These are phyloP conservation scores for Asbolus verrucosus DNA, from an alignment of 1,140 invertebrate species.

Conservation along the genomic window DNA sequence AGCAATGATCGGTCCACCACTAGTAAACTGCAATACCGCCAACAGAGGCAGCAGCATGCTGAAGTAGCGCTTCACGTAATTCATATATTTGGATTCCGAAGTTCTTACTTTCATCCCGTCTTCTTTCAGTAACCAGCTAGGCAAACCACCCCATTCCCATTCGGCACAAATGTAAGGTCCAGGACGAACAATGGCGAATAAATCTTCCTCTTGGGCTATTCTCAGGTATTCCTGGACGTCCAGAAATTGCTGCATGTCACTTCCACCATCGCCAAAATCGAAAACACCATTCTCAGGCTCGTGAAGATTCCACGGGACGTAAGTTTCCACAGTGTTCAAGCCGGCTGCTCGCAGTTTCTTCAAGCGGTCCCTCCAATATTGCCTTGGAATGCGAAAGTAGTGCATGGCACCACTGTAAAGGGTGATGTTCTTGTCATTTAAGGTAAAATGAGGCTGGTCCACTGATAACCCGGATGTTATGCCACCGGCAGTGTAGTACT, in stretches of 20 bases:
- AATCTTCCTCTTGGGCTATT: conserved; percentile 81
- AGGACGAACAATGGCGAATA: conserved; percentile 86
- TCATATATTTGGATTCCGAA: conserved; percentile 66
- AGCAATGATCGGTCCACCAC: conserved; percentile 72
- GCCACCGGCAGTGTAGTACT: conserved; percentile 55
- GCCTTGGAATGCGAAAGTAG: conserved; percentile 86
- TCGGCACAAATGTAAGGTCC: conserved; percentile 94
- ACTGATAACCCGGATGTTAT: conserved; percentile 49
- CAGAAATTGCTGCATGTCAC: conserved; percentile 74
- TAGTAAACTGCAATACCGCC: conserved; percentile 67
- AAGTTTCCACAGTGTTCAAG: conserved; percentile 91
- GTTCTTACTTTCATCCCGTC: conserved; percentile 66
- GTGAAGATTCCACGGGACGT: conserved; percentile 93
- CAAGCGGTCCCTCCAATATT: conserved; percentile 69
- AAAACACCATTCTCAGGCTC: conserved; percentile 71
- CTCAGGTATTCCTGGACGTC: conserved; percentile 75
- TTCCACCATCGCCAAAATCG: conserved; percentile 76
- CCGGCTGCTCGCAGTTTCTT: conserved; percentile 82
- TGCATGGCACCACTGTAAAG: conserved; percentile 81
- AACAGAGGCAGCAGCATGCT: conserved; percentile 66
- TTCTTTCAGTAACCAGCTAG: conserved; percentile 54
- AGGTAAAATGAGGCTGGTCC: conserved; percentile 51
- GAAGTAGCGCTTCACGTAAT: conserved; percentile 68
- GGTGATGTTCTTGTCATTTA: conserved; percentile 55
- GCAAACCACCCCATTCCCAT: conserved; percentile 70